These are phyloP conservation scores for Discoglossus pictus DNA, from an alignment of 2,797 vertebrate genomes.

Conservation along the genomic window DNA sequence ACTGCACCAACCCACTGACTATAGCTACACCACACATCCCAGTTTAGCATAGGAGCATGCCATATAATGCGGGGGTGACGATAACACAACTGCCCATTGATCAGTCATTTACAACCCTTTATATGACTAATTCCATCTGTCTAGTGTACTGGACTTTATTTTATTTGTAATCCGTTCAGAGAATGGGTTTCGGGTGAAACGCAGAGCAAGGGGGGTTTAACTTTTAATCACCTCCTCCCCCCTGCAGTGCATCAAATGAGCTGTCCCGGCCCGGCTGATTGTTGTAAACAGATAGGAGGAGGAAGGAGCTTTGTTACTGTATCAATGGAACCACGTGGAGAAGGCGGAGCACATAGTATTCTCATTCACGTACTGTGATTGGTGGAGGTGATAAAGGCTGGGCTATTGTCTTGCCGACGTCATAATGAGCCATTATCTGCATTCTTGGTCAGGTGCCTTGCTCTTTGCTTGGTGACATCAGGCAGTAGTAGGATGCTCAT, in stretches of 20 bases:
- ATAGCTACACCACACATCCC: neutral
- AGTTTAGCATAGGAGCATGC: neutral
- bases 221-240: neutral
- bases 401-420: neutral
- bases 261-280: conserved; percentile 13
- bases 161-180: neutral
- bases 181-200: conserved; percentile 9
- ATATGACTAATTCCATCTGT: neutral
- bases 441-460: neutral
- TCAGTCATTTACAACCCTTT: neutral
- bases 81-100: neutral
- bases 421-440: neutral
- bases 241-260: neutral
- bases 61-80: neutral
- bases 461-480: neutral
- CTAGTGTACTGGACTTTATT: neutral
- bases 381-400: neutral
- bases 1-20: neutral
- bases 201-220: neutral
- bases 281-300: conserved; percentile 22
- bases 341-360: conserved; percentile 15
- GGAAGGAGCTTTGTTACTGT: conserved; percentile 4
- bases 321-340: conserved; percentile 30
- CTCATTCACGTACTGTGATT: neutral
- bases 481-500: neutral